Evolutionary conservation across 1,140 invertebrate species (phyloP).

Genomic region (Stratiolaelaps scimitus): DNA sequence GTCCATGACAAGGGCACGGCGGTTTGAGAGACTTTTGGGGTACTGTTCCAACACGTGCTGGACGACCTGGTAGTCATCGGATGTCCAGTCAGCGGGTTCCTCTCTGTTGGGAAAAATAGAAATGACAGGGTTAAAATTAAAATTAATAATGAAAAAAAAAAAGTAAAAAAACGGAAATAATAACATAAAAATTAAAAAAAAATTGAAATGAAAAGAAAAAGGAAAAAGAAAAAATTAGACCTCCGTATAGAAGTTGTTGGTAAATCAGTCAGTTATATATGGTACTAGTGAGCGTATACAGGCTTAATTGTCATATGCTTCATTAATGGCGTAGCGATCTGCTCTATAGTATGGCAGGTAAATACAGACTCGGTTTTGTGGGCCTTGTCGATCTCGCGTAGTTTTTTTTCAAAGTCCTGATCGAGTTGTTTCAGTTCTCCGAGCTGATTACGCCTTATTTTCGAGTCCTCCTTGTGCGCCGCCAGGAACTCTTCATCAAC

Average conservation of each 20-base stretch:
- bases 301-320: too few relatives aligned
- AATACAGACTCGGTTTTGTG: slow-evolving; percentile 19
- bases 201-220: too few relatives aligned
- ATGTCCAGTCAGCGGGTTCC: slow-evolving; percentile 21
- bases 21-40: slow-evolving; percentile 24
- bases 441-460: slow-evolving; percentile 17
- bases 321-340: too few relatives aligned
- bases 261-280: too few relatives aligned
- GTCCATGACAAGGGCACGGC: slow-evolving; percentile 22
- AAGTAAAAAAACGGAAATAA: too few relatives aligned
- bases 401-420: slow-evolving; percentile 26
- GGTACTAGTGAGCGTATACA: too few relatives aligned
- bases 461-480: slow-evolving; percentile 26
- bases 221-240: too few relatives aligned
- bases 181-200: too few relatives aligned
- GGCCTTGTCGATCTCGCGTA: slow-evolving; percentile 20
- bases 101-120: background rate
- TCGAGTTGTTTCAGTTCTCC: slow-evolving; percentile 25
- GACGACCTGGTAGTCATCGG: slow-evolving; percentile 24
- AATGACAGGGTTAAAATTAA: too few relatives aligned
- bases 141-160: too few relatives aligned
- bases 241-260: too few relatives aligned
- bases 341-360: too few relatives aligned
- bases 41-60: slow-evolving; percentile 24
- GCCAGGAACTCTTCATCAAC: slow-evolving; percentile 27